Evolutionary conservation across 2,888 invertebrate species (phyloP).

Genomic region (Pterostichus niger): DNA sequence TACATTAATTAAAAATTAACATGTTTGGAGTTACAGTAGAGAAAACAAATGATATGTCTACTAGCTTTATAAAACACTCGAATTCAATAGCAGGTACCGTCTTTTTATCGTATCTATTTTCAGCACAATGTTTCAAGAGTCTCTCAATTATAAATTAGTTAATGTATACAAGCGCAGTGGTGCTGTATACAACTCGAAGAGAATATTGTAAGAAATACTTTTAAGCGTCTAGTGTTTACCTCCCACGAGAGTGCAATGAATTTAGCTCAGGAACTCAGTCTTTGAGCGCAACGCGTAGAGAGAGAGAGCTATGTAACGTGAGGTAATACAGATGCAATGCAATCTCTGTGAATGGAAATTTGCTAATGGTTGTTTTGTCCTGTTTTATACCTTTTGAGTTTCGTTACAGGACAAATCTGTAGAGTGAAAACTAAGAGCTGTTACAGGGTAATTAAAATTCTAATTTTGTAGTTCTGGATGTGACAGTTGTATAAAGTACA

Average conservation of each 20-base stretch:
- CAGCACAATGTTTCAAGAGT: background rate
- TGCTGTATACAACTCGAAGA: background rate
- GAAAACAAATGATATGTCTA: too few species aligned
- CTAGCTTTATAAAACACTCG: background rate
- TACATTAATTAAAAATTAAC: too few species aligned
- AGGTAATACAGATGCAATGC: background rate
- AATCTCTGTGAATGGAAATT: constrained; percentile 1
- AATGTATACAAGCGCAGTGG: too few species aligned
- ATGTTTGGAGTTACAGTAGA: too few species aligned
- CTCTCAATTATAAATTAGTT: too few species aligned
- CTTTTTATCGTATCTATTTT: too few species aligned
- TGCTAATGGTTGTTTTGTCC: background rate
- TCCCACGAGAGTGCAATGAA: constrained; percentile 2
- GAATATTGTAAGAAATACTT: constrained; percentile 8
- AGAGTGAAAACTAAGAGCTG: too few species aligned
- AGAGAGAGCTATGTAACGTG: background rate
- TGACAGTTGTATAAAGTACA: too few species aligned
- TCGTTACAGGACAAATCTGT: background rate
- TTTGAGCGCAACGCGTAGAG: background rate
- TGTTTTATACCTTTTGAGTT: background rate
- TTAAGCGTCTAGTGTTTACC: background rate
- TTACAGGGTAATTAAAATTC: too few species aligned
- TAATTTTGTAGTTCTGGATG: too few species aligned
- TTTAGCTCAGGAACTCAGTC: background rate
- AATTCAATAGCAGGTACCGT: background rate